Evolutionary conservation across 1,140 invertebrate genomes (phyloP), one percentile per base, ranked within the genome.

Genomic region (Marisa cornuarietis): DNA sequence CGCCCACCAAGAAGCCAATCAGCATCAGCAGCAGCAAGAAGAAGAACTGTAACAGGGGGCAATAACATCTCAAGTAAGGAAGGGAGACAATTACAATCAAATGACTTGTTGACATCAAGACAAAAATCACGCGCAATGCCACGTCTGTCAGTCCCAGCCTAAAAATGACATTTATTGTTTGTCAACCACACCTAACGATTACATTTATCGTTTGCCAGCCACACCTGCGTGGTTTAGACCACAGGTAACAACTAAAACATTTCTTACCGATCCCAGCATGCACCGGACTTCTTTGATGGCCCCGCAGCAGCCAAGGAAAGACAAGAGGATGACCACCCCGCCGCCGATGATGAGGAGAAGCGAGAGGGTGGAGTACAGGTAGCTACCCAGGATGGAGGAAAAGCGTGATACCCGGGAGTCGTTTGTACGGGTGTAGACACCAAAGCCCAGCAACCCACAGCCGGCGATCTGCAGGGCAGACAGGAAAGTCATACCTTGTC

Each of bases 221-320:
- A n/a, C n/a, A 42, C 31, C 31, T 42, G 31, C 31, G 31, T 42
- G 31, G n/a, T 42, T 4, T 42, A 42, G 3, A 6, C 6, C 31
- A 42, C 31, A 42, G 62, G 68, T 18, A 24, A n/a, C 69, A 52
- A n/a, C 2, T 52, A 65, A n/a, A 8, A 42, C 22, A n/a, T 65
- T 65, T 69, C 81, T 84, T 79, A 88, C 87, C 82, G 84, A 83
- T 73, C 82, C 82, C 79, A 88, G 85, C 87, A 88, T 88, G 72
- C 87, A 87, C 75, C 83, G 81, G 51, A 88, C 84, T 80, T 88
- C 87, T 73, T 88, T 88, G 42, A 88, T 85, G 71, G 87, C 87
- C 18, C 87, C 87, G 78, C 87, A 88, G 69, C 87, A 88, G 18
- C 87, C 87, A 10, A 88, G 81, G 71, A 88, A 88, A 54, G 87